Evolutionary conservation across 2,113 vertebrate species (phyloP).

Genomic region (Python bivittatus): DNA sequence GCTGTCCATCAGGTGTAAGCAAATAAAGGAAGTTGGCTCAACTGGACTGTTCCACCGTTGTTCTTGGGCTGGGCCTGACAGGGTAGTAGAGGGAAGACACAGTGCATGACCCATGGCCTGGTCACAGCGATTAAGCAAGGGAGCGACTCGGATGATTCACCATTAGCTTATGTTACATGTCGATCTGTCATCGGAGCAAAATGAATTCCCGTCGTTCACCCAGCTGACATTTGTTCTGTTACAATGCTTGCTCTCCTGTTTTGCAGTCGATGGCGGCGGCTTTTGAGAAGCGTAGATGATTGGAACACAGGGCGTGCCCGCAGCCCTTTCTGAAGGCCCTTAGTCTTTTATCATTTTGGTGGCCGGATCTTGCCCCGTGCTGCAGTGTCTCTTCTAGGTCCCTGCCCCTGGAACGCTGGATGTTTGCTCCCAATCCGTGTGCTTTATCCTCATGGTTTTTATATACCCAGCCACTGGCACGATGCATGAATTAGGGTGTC

Average conservation of each 20-base stretch:
- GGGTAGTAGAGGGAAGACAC: constrained; percentile 42
- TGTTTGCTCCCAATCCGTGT: constrained; percentile 71
- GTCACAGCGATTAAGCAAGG: constrained; percentile 69
- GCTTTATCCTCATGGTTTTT: constrained; percentile 71
- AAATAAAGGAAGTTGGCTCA: too few relatives aligned
- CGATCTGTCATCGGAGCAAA: constrained; percentile 69
- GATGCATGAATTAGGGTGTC: constrained; percentile 49
- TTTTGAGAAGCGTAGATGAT: constrained; percentile 76
- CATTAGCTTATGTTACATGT: constrained; percentile 67
- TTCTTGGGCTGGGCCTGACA: too few relatives aligned
- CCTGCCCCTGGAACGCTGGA: constrained; percentile 69
- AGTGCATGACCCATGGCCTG: constrained; percentile 52
- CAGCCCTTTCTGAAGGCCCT: constrained; percentile 66
- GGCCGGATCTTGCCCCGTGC: constrained; percentile 67
- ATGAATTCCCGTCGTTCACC: constrained; percentile 72
- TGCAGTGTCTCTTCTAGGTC: constrained; percentile 67
- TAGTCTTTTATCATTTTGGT: constrained; percentile 72
- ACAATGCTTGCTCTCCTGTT: constrained; percentile 70
- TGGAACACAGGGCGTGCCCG: constrained; percentile 70
- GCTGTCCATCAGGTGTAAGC: too few relatives aligned
- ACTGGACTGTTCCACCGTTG: too few relatives aligned
- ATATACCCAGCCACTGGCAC: constrained; percentile 69
- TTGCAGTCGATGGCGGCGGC: constrained; percentile 73
- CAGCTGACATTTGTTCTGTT: constrained; percentile 71
- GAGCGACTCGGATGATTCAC: constrained; percentile 67